Conservation (phyloP, 1,140 invertebrate species). For the Eriosoma lanigerum region DNA sequence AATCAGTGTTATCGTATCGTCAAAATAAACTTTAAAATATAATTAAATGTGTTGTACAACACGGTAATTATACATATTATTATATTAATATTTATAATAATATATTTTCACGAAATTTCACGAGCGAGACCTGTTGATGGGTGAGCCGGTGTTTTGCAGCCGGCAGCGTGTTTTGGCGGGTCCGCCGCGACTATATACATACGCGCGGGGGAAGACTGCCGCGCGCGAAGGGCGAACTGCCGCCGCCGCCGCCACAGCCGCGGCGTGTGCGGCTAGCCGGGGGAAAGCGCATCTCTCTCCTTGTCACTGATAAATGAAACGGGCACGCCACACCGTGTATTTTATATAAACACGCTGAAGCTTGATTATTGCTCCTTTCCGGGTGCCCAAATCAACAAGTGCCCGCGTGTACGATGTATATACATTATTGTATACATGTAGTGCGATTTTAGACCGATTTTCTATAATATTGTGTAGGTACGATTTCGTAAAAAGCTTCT, state of each 20-base stretch:
- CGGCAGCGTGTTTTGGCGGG: slow-evolving; percentile 40
- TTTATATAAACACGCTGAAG: slow-evolving; percentile 34
- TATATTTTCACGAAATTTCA: slow-evolving; percentile 16
- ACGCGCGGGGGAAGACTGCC: slow-evolving; percentile 15
- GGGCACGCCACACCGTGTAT: slow-evolving; percentile 27
- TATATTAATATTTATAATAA: no score
- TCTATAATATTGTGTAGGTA: no score
- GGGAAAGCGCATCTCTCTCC: slow-evolving; percentile 47
- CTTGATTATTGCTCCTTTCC: slow-evolving; percentile 46
- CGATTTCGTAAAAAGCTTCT: no score
- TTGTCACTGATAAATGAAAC: slow-evolving; percentile 52
- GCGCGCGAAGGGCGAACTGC: slow-evolving; percentile 4
- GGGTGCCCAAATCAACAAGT: slow-evolving; percentile 48
- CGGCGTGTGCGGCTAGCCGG: not conserved
- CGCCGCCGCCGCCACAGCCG: not conserved
- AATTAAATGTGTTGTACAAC: no score
- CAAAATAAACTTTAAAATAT: no score
- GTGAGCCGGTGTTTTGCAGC: slow-evolving; percentile 35
- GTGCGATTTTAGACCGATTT: not conserved
- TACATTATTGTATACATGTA: not conserved
- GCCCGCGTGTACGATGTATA: not conserved
- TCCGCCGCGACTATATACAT: not conserved
- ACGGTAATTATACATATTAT: no score
- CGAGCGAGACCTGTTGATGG: slow-evolving; percentile 38
- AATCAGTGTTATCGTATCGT: no score